A percentile compares a stretch with the other conserved stretches of the same genome.
These are phyloP conservation scores for Poicephalus meyeri DNA, from an alignment of 2,113 vertebrate genomes.

Conservation along the genomic window DNA sequence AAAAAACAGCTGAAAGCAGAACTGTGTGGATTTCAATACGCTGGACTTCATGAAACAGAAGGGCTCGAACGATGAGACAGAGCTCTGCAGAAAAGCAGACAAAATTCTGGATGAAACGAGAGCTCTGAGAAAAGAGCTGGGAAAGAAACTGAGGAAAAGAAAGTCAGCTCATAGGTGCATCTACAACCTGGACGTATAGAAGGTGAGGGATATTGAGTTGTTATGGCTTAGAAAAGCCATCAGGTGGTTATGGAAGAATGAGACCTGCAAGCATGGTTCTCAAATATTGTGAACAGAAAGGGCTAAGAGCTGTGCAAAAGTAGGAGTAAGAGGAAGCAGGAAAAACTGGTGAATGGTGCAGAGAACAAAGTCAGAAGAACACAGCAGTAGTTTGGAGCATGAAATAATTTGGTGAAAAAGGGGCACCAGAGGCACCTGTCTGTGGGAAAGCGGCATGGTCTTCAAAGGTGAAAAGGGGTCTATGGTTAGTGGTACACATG, in stretches of 20 bases:
- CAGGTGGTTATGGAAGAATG: neutral
- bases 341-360: neutral
- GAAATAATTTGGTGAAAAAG: neutral
- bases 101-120: neutral
- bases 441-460: neutral
- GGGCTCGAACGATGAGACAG: neutral
- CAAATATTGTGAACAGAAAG: neutral
- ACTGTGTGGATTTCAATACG: neutral
- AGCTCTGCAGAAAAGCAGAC: neutral
- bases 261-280: neutral
- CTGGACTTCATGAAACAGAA: neutral
- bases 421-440: neutral
- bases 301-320: neutral
- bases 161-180: neutral
- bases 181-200: neutral
- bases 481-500: accelerated
- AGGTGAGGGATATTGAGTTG: neutral
- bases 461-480: neutral
- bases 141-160: neutral
- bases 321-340: neutral
- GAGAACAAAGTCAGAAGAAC: neutral
- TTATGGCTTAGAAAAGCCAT: neutral
- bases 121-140: neutral
- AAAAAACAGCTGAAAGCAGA: neutral
- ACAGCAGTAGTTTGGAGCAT: neutral